Evolutionary conservation across 1,140 invertebrate species (phyloP), one percentile per base, ranked within the genome.

Genomic region (Magallana ariakensis): DNA sequence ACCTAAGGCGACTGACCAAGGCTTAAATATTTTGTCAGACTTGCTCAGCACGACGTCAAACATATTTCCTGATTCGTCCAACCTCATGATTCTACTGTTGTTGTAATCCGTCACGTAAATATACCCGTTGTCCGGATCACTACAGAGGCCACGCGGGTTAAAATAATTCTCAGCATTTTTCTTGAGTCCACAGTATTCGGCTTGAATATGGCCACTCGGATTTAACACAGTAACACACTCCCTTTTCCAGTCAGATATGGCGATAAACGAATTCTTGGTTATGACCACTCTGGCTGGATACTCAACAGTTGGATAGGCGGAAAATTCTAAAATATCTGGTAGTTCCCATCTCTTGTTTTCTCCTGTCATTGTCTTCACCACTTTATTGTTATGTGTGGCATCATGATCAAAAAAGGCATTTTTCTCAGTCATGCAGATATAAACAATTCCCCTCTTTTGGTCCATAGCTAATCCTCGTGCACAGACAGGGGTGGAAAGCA

Each of bases 321-420:
- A 82, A 85, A 85, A 89, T 22, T 70, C 56, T 13, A 87, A 60
- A 54, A 89, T 58, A 53, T 89, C 60, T 11, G 88, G 83, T 8
- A 70, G 56, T 87, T 89, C 88, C 70, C 83, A 85, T 58, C 80
- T 16, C 33, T 87, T 83, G 57, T 60, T 54, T 53, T 83, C 75
- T 55, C 70, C 57, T 19, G 82, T 58, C 13, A 89, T 82, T 8
- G 26, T 85, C n/a, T 83, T 66, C 2, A 89, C 88, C 10, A 89
- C 75, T 82, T 85, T 84, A 53, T 89, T 89, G 19, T 85, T 86
- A 60, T 89, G 88, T 15, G 58, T 86, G 16, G 33, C 33, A 83
- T 89, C 88, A 70, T 89, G 85, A 22, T 89, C 88, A 58, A 87
- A 89, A 53, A 89, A 89, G 6, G 88, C 88, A 82, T 89, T 89